Evolutionary conservation across 1,140 invertebrate species (phyloP).

Genomic region (Drosophila insularis): DNA sequence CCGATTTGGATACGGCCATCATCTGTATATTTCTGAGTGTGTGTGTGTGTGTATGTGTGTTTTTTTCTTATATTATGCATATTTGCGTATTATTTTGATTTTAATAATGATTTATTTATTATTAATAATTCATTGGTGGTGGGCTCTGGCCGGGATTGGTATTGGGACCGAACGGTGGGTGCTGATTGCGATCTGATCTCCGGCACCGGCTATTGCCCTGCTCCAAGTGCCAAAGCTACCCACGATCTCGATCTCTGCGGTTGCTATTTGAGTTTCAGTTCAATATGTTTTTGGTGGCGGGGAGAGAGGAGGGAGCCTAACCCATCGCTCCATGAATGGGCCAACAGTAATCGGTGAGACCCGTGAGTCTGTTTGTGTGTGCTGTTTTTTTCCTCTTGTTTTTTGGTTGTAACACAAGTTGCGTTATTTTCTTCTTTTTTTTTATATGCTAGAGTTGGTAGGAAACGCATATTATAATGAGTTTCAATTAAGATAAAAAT

Average conservation of each 20-base stretch:
- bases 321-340: conserved; percentile 40
- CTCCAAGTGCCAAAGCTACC: conserved; percentile 58
- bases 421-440: conserved; percentile 15
- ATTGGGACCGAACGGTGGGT: conserved; percentile 28
- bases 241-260: conserved; percentile 31
- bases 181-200: conserved; percentile 72
- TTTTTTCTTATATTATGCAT: conserved; percentile 73
- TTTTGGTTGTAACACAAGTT: conserved; percentile 61
- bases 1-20: conserved; percentile 15
- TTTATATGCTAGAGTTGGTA: conserved; percentile 32
- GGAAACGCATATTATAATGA: conserved; percentile 80
- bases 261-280: conserved; percentile 38
- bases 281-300: background rate
- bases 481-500: conserved; percentile 79
- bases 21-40: background rate
- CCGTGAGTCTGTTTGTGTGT: background rate
- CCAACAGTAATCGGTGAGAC: conserved; percentile 15
- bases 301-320: no score
- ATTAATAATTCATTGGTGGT: conserved; percentile 82
- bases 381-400: conserved; percentile 11
- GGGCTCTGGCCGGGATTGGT: conserved; percentile 54
- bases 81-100: conserved; percentile 81
- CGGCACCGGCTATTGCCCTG: conserved; percentile 17
- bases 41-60: conserved; percentile 22
- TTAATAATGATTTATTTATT: conserved; percentile 82